These are phyloP conservation scores for Lycocerus yunnanus DNA, from an alignment of 2,888 invertebrate genomes.

Conservation along the genomic window DNA sequence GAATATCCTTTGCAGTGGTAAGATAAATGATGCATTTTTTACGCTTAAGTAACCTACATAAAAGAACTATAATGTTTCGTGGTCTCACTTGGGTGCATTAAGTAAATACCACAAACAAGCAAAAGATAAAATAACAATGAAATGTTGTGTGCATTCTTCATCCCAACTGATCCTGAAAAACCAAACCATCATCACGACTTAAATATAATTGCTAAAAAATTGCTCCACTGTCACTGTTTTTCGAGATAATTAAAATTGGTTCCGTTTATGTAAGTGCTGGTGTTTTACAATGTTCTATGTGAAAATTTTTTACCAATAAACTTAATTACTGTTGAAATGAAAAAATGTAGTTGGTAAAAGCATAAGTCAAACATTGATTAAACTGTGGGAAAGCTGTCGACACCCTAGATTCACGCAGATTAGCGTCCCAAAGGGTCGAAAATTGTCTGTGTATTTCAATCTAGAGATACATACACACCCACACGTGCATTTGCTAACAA, in stretches of 20 bases:
- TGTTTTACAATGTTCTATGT: not conserved
- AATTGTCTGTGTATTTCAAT: slow-evolving; percentile 7
- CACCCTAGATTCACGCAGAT: slow-evolving; percentile 50
- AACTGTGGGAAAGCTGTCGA: slow-evolving; percentile 49
- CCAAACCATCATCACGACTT: not conserved
- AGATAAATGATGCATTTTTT: not conserved
- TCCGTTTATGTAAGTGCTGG: not conserved
- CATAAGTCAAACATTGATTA: slow-evolving; percentile 12
- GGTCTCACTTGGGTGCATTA: not conserved
- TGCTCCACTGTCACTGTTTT: not conserved
- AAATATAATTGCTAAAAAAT: not conserved
- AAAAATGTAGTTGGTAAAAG: not conserved
- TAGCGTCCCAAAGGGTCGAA: slow-evolving; percentile 31
- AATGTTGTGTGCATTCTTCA: not conserved
- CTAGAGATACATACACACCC: slow-evolving; percentile 43
- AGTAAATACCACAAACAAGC: not conserved
- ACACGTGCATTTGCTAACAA: slow-evolving; percentile 22
- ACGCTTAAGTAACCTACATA: not conserved
- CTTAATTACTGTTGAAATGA: not conserved
- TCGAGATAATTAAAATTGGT: not conserved
- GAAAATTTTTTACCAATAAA: not conserved
- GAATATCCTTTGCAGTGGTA: not conserved
- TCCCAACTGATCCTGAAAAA: not conserved
- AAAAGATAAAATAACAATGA: not conserved
- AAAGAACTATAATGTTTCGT: not conserved